Evolutionary conservation across 2,113 vertebrate species (phyloP), one percentile per base, ranked within the genome.

Genomic region (Jaculus jaculus): DNA sequence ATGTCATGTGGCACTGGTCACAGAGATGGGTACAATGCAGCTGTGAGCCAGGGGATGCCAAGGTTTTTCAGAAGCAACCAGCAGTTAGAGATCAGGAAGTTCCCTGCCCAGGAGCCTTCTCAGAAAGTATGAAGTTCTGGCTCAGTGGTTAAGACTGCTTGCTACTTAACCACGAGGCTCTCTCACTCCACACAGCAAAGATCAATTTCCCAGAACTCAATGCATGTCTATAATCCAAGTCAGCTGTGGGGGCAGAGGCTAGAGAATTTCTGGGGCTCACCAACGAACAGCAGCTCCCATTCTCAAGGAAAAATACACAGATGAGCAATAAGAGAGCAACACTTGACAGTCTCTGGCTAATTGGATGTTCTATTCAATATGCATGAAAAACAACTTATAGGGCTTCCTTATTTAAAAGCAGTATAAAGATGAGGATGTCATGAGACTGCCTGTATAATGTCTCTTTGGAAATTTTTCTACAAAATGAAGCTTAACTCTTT

Each of bases 331-430:
- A 47, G 42, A 47, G 42, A 47, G 8, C 42, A 47, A 8, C 42
- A 6, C 42, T 47, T 8, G 42, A 47, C 42, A 47, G 42, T 8
- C 42, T 47, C 42, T 47, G 42, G 8, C 84, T 91, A 96, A 96
- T 95, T 93, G 95, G 93, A 94, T 96, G 88, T 92, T 91, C 95
- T 96, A 89, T 92, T 97, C 66, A 84, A 94, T 96, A 95, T 93
- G 86, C 89, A 95, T 95, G 89, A 88, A 95, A 93, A 89, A 61
- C 84, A 94, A 87, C 95, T 95, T 95, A 77, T 87, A 93, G 91
- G 61, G 66, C 77, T 89, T 94, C 94, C 81, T 97, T 91, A 94
- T 91, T 95, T 95, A 83, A 95, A 94, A 94, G 84, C 80, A 95
- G 58, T n/a, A 23, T 54, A 61, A 92, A 92, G 47, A 84, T 42